phyloP scores from a whole-genome alignment of 2,888 invertebrate genomes.

The Stramonita haemastoma region DNA sequence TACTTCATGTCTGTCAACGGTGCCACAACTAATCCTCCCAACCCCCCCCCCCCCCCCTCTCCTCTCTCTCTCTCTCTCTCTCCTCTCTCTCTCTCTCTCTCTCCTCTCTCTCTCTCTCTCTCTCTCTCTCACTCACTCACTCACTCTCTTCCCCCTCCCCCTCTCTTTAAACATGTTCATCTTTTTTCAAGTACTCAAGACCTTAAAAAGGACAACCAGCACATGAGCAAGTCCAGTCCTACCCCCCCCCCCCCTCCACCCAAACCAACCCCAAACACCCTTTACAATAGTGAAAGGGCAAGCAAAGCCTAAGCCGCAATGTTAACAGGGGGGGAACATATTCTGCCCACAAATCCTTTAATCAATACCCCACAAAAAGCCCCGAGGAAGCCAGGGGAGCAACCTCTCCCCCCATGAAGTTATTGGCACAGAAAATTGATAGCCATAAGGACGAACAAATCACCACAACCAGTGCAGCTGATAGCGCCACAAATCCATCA shows the following conservation, averaged over 20 bases:
- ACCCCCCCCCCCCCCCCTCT: no score
- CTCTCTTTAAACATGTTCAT: not conserved
- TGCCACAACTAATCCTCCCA: not conserved
- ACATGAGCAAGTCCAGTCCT: not conserved
- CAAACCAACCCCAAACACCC: no score
- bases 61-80: not conserved
- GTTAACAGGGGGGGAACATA: not conserved
- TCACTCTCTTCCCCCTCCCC: no score
- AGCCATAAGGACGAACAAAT: slow-evolving; percentile 24
- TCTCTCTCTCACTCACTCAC: not conserved
- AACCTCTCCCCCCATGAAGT: not conserved
- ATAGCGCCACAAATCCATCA: slow-evolving; percentile 25
- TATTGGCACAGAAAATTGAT: slow-evolving; percentile 34
- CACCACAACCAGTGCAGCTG: not conserved
- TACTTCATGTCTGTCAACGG: no score
- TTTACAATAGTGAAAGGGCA: no score
- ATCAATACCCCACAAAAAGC: not conserved
- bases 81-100: not conserved
- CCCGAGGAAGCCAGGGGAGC: not conserved
- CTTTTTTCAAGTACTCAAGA: no score
- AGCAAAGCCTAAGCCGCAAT: not conserved
- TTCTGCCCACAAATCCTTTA: not conserved
- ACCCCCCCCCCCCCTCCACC: not conserved
- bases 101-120: not conserved
- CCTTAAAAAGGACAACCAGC: not conserved